Evolutionary conservation across 1,140 invertebrate species (phyloP).

Genomic region (Lineus longissimus): DNA sequence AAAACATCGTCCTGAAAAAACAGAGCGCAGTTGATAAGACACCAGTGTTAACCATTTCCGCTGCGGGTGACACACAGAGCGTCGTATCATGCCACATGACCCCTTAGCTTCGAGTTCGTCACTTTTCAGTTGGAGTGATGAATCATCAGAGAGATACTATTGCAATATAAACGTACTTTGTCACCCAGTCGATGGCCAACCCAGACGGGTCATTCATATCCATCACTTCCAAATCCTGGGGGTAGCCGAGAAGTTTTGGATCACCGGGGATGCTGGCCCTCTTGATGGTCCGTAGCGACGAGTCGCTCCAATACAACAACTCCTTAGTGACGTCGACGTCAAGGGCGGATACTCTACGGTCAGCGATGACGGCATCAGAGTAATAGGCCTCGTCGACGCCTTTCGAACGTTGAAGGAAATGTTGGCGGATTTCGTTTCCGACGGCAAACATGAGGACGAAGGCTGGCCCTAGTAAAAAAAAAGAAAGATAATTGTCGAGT

Average conservation of each 20-base stretch:
- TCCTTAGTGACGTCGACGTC: constrained; percentile 74
- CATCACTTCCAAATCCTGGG: constrained; percentile 74
- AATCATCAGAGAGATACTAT: background rate
- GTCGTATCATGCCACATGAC: no score
- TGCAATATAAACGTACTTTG: constrained; percentile 49
- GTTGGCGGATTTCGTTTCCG: constrained; percentile 80
- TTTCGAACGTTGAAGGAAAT: constrained; percentile 71
- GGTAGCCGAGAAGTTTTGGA: constrained; percentile 73
- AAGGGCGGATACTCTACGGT: constrained; percentile 80
- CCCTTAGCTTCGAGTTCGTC: no score
- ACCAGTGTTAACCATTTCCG: background rate
- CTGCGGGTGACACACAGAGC: no score
- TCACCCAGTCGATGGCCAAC: constrained; percentile 86
- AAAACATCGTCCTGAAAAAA: constrained; percentile 77
- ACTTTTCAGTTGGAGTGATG: no score
- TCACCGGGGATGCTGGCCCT: constrained; percentile 77
- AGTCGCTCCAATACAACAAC: constrained; percentile 91
- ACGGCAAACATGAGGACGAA: constrained; percentile 68
- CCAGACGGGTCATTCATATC: constrained; percentile 76
- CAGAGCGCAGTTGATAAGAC: background rate
- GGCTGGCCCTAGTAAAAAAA: constrained; percentile 27
- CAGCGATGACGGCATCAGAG: constrained; percentile 64
- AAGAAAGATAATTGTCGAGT: no score
- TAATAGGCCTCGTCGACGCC: no score
- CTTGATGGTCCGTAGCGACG: constrained; percentile 83